Conservation (phyloP, 2,113 vertebrate species). For the Forbesichthys agassizii region DNA sequence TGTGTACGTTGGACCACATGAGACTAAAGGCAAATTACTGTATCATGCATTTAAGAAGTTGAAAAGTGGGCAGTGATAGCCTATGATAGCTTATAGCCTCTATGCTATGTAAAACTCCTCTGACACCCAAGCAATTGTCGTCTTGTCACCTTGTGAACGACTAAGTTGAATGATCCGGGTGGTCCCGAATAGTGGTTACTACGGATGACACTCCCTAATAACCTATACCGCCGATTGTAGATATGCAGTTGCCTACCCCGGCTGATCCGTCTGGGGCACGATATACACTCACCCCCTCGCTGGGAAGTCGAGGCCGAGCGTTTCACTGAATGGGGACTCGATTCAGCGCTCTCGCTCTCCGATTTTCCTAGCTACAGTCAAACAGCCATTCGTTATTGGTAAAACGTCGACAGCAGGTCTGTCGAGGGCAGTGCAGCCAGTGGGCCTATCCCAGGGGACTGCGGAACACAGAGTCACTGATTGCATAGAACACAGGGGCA, state of each 20-base stretch:
- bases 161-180: neutral
- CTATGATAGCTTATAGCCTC: too few species aligned
- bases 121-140: too few species aligned
- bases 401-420: constrained; percentile 77
- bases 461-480: constrained; percentile 75
- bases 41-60: neutral
- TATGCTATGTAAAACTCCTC: too few species aligned
- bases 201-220: neutral
- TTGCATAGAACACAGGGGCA: constrained; percentile 45
- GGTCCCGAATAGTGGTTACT: neutral
- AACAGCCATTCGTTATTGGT: constrained; percentile 86
- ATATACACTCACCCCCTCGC: constrained; percentile 69
- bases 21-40: constrained; percentile 30
- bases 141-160: neutral
- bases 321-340: constrained; percentile 59
- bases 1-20: constrained; percentile 36
- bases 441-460: constrained; percentile 59
- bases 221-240: constrained; percentile 9
- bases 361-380: constrained; percentile 64
- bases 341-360: constrained; percentile 57
- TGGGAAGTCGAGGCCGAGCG: constrained; percentile 57
- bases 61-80: too few species aligned
- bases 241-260: constrained; percentile 52
- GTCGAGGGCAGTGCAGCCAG: constrained; percentile 68
- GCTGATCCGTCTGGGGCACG: constrained; percentile 15